Conservation (phyloP, 2,113 vertebrate genomes). For the Rousettus leschenaultii region DNA sequence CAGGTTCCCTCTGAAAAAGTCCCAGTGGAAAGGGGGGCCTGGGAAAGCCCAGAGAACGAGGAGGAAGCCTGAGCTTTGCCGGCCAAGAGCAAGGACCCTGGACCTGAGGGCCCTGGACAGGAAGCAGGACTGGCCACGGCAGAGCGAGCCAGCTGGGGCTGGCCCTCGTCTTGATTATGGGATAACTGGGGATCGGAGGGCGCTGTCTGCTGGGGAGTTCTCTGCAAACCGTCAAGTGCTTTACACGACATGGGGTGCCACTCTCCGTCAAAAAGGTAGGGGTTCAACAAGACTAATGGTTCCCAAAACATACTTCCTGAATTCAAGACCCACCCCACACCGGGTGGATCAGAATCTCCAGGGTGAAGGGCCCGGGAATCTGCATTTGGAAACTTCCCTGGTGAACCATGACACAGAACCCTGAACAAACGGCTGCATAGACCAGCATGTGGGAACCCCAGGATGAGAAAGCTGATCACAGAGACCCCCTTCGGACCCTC, state of each 20-base stretch:
- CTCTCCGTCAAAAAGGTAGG: too few species aligned
- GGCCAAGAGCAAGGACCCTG: not conserved
- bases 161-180: not conserved
- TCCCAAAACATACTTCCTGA: not conserved
- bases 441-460: not conserved
- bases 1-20: not conserved
- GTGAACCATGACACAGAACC: not conserved
- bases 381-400: not conserved
- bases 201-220: too few species aligned
- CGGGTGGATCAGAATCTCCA: not conserved
- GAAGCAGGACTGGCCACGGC: not conserved
- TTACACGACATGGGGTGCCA: rapidly evolving
- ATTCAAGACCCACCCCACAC: not conserved
- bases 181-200: not conserved
- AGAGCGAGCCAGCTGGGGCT: not conserved
- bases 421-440: rapidly evolving
- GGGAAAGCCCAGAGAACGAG: not conserved
- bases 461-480: not conserved
- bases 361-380: not conserved
- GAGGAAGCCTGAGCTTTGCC: not conserved
- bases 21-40: rapidly evolving
- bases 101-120: not conserved
- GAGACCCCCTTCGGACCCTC: not conserved
- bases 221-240: not conserved
- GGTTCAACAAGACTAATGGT: not conserved